Evolutionary conservation across 2,113 vertebrate genomes (phyloP).

Genomic region (Nannobrachium achirus): DNA sequence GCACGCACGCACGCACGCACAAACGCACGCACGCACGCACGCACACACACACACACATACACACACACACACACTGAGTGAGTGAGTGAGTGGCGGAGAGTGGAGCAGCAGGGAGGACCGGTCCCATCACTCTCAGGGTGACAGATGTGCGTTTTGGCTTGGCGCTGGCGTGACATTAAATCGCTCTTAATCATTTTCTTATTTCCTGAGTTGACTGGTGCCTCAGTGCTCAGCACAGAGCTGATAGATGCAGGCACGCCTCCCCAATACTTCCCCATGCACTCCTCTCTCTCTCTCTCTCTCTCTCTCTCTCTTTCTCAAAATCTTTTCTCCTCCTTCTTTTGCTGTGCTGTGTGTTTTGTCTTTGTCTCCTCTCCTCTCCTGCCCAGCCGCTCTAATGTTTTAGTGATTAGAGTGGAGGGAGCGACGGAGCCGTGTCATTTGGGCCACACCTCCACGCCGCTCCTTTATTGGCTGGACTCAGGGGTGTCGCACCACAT

Average conservation of each 20-base stretch:
- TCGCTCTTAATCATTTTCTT: slow-evolving; percentile 78
- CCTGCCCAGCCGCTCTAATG: not conserved
- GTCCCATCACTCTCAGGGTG: slow-evolving; percentile 62
- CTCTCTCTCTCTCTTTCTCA: not conserved
- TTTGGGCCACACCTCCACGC: not conserved
- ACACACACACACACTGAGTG: slow-evolving; percentile 20
- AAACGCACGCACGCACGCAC: not conserved
- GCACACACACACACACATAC: not conserved
- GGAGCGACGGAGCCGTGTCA: not conserved
- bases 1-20: not conserved
- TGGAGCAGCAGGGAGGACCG: slow-evolving; percentile 36
- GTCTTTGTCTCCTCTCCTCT: not conserved
- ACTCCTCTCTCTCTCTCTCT: slow-evolving; percentile 2
- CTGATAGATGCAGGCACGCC: slow-evolving; percentile 60
- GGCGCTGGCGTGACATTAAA: slow-evolving; percentile 65
- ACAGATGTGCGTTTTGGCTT: slow-evolving; percentile 67
- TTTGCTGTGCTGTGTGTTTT: not conserved
- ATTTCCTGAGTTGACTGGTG: slow-evolving; percentile 70
- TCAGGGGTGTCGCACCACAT: too few species aligned
- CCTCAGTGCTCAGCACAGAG: slow-evolving; percentile 13
- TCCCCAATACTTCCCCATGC: slow-evolving; percentile 23
- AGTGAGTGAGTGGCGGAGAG: slow-evolving; percentile 31
- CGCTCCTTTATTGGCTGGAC: slow-evolving; percentile 7
- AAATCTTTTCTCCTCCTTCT: not conserved
- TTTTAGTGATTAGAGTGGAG: not conserved